phyloP scores from a whole-genome alignment of 2,797 vertebrate species.

The Pseudochirops corinnae region DNA sequence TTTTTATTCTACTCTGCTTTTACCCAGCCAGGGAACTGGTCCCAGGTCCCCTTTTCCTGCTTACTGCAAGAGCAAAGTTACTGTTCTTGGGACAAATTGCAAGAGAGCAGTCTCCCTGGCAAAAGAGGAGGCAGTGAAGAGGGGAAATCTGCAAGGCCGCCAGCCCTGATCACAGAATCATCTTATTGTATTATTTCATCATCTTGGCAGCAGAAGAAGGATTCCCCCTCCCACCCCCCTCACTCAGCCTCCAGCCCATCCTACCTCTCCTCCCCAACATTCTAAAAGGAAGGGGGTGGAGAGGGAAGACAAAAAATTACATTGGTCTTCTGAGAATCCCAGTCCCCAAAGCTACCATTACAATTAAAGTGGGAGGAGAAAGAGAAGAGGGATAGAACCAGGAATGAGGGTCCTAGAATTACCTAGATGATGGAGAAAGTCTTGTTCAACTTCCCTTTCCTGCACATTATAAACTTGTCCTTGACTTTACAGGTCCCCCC shows the following conservation, averaged over 20 bases:
- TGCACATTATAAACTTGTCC: slow-evolving; percentile 24
- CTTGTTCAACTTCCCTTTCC: slow-evolving; percentile 46
- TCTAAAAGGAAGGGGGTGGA: slow-evolving; percentile 71
- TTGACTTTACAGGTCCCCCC: slow-evolving; percentile 9
- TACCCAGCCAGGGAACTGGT: slow-evolving; percentile 56
- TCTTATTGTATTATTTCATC: slow-evolving; percentile 73
- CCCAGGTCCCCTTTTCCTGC: slow-evolving; percentile 45
- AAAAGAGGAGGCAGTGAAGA: slow-evolving; percentile 71
- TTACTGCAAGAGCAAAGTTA: slow-evolving; percentile 30
- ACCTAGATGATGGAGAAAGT: slow-evolving; percentile 34
- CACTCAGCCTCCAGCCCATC: slow-evolving; percentile 49
- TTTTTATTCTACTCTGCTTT: slow-evolving; percentile 8
- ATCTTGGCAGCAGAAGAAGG: slow-evolving; percentile 69
- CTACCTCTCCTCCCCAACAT: slow-evolving; percentile 36
- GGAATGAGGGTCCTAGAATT: slow-evolving; percentile 64
- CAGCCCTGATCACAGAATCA: slow-evolving; percentile 75
- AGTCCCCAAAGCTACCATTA: slow-evolving; percentile 65
- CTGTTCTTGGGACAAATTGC: slow-evolving; percentile 42
- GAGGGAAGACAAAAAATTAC: slow-evolving; percentile 67
- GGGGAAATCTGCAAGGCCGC: slow-evolving; percentile 60
- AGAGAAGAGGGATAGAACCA: slow-evolving; percentile 59
- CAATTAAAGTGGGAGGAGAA: slow-evolving; percentile 56
- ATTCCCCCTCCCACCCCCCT: slow-evolving; percentile 61
- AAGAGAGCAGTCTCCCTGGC: slow-evolving; percentile 65
- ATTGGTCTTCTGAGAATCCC: slow-evolving; percentile 76